Conservation (phyloP, 2,797 vertebrate species). For the Aeoliscus strigatus region DNA sequence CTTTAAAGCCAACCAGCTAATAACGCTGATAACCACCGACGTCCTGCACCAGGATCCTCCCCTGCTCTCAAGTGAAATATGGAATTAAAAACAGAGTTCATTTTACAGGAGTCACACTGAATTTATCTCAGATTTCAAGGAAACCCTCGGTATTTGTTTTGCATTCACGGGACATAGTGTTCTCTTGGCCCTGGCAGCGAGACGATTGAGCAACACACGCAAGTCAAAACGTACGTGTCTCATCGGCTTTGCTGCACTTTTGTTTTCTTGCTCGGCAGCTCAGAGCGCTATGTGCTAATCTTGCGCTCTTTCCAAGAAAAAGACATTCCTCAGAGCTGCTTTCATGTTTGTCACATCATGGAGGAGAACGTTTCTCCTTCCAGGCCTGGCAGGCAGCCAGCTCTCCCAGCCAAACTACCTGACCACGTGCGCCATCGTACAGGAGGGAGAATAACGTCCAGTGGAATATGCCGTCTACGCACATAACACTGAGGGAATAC, state of each 20-base stretch:
- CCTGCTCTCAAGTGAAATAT: too few relatives aligned
- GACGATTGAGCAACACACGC: slow-evolving; percentile 49
- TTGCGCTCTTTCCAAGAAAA: slow-evolving; percentile 56
- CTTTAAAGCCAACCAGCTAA: too few relatives aligned
- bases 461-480: slow-evolving; percentile 16
- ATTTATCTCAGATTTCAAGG: too few relatives aligned
- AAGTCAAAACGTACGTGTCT: slow-evolving; percentile 51
- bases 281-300: slow-evolving; percentile 58
- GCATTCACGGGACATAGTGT: slow-evolving; percentile 49
- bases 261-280: slow-evolving; percentile 57
- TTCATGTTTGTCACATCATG: slow-evolving; percentile 65
- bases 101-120: too few relatives aligned
- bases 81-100: too few relatives aligned
- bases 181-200: slow-evolving; percentile 29
- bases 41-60: too few relatives aligned
- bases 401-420: slow-evolving; percentile 33
- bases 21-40: too few relatives aligned
- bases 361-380: slow-evolving; percentile 47
- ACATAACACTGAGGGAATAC: slow-evolving; percentile 37
- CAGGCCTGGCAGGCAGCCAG: slow-evolving; percentile 52
- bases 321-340: slow-evolving; percentile 64
- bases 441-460: slow-evolving; percentile 25
- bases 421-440: slow-evolving; percentile 42
- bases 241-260: slow-evolving; percentile 33
- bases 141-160: slow-evolving; percentile 29